These are phyloP conservation scores for Phoeniculus purpureus DNA, from an alignment of 2,797 vertebrate genomes.

Conservation along the genomic window DNA sequence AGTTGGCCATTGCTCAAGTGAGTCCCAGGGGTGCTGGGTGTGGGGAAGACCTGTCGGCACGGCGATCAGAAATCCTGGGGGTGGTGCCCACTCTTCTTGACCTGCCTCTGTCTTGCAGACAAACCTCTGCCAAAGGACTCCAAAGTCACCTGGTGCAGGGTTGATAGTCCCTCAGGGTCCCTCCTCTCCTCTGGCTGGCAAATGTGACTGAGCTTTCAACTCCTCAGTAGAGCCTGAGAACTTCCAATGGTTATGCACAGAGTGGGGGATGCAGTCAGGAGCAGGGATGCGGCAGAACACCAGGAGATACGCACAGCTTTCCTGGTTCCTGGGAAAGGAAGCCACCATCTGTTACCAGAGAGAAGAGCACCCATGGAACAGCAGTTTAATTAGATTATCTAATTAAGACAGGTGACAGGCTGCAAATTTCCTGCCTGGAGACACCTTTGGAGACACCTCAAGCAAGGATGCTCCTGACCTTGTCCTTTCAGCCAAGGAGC, in stretches of 20 bases:
- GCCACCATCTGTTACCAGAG: slow-evolving; percentile 22
- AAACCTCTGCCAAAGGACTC: neutral
- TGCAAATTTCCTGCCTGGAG: neutral
- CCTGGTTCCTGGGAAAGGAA: slow-evolving; percentile 2
- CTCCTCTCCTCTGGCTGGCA: neutral
- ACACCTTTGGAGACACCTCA: neutral
- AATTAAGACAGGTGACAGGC: slow-evolving; percentile 15
- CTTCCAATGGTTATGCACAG: neutral
- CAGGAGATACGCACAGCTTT: neutral
- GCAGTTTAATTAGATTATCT: neutral
- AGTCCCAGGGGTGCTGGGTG: neutral
- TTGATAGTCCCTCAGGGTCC: neutral
- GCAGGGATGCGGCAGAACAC: neutral
- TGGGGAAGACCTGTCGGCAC: accelerated
- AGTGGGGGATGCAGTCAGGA: neutral
- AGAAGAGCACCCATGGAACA: neutral
- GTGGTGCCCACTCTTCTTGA: neutral
- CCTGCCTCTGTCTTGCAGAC: neutral
- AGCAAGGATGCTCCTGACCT: neutral
- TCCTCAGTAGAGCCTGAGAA: neutral
- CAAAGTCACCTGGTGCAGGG: neutral
- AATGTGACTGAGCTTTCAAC: neutral
- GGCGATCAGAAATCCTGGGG: neutral
- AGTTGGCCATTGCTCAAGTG: neutral
- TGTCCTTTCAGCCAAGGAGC: neutral